Base-by-base conservation (phyloP, 2,113 vertebrate species). In the Esox niger region DNA sequence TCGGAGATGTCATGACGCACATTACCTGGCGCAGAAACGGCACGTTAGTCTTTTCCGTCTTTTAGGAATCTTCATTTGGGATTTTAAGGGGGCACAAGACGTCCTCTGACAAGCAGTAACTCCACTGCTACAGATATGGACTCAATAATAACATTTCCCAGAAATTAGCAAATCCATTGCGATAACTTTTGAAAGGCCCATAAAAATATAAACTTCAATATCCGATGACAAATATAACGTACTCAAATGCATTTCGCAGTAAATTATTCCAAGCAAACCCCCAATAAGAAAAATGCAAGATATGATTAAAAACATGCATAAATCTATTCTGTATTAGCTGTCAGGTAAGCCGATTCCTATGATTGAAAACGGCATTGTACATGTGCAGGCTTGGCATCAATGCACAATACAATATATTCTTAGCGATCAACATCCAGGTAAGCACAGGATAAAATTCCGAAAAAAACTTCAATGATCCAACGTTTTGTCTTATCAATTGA, bases 41-140 rank as follows among this genome's bases (percentile, higher is more conserved):
- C 79, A 83, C 83, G 69, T 73, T 59, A 62, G 57, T 73, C 86
- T 81, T 88, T 89, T 89, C 85, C 90, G 84, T 85, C 88, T 88
- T 87, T 88, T 90, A 78, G 84, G 81, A 88, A 89, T 90, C 91
- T 88, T 91, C 89, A 92, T 91, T 84, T 88, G 89, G 86, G 81
- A 87, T 64, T 73, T 77, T 70, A 73, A 75, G 78, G 68, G 65
- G 77, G 75, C 75, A 85, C 81, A 82, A 77, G 81, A 76, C 79
- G 80, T 79, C 77, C 79, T 65, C 74, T 38, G 61, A 47, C 38
- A n/a, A 26, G 47, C 21, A 64, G 25, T 47, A 64, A 25, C 25
- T 6, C 38, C 20, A 47, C 15, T 60, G 8, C 30, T 20, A 32
- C 30, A 32, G 26, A 15, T 57, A 29, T 25, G 10, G 15, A 27